These are phyloP conservation scores for Chymomyza caudatula DNA, from an alignment of 2,888 invertebrate species.

Conservation along the genomic window DNA sequence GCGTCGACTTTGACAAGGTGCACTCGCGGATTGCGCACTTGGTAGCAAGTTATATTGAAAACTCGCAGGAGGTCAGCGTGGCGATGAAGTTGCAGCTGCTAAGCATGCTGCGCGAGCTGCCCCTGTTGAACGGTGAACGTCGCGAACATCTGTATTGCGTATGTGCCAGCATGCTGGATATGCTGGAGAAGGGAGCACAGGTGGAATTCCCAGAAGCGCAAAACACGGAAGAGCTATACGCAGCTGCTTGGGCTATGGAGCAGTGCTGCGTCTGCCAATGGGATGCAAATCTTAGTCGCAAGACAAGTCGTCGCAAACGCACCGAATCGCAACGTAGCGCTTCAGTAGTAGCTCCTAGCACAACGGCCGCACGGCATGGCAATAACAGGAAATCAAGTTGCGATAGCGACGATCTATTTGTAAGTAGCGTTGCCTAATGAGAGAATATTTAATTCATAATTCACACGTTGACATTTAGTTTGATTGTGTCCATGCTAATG, in stretches of 20 bases:
- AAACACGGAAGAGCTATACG: conserved; percentile 81
- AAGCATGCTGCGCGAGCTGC: conserved; percentile 60
- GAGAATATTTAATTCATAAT: background rate
- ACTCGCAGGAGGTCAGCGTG: conserved; percentile 62
- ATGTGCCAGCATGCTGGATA: conserved; percentile 74
- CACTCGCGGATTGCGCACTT: conserved; percentile 84
- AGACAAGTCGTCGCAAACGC: conserved; percentile 78
- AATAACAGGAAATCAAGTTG: conserved; percentile 24
- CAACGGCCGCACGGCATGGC: background rate
- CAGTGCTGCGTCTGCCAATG: conserved; percentile 83
- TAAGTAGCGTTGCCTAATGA: background rate
- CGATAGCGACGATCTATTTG: conserved; percentile 69
- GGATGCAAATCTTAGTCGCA: conserved; percentile 77
- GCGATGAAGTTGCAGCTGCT: conserved; percentile 49
- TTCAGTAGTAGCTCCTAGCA: background rate
- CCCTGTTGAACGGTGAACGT: conserved; percentile 68
- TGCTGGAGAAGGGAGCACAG: conserved; percentile 59
- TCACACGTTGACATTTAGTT: conserved; percentile 11
- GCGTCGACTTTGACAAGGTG: conserved; percentile 82
- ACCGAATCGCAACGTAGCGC: conserved; percentile 72
- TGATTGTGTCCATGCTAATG: conserved; percentile 13
- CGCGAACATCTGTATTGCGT: conserved; percentile 79
- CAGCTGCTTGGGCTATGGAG: conserved; percentile 81
- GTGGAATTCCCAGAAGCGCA: conserved; percentile 78
- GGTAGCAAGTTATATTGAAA: conserved; percentile 81